These are phyloP conservation scores for Zaprionus inermis DNA, from an alignment of 1,140 invertebrate genomes.

Conservation along the genomic window DNA sequence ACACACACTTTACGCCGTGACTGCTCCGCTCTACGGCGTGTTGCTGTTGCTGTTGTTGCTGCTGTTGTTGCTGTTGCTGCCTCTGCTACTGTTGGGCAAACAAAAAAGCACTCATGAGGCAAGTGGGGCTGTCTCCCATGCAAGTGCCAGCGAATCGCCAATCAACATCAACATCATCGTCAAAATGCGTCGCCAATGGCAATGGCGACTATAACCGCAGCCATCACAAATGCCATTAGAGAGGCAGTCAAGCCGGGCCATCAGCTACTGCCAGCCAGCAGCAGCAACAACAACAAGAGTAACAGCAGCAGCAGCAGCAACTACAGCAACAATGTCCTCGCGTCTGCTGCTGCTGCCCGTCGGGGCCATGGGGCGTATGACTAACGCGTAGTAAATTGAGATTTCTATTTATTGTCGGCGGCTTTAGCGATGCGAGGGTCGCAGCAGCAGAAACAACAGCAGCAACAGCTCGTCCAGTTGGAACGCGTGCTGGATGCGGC, in stretches of 20 bases:
- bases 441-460: constrained; percentile 12
- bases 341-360: no score
- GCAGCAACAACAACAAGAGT: constrained; percentile 3
- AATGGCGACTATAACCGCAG: constrained; percentile 69
- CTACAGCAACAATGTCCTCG: constrained; percentile 27
- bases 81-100: constrained; percentile 16
- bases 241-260: constrained; percentile 49
- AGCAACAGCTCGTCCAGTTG: not conserved
- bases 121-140: constrained; percentile 48
- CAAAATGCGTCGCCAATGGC: constrained; percentile 61
- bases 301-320: constrained; percentile 3
- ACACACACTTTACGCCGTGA: constrained; percentile 46
- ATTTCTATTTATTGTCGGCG: constrained; percentile 79
- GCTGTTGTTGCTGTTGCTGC: not conserved
- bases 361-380: constrained; percentile 28
- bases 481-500: no score
- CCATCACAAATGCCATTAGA: constrained; percentile 80
- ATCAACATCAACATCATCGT: constrained; percentile 75
- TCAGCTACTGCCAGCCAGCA: constrained; percentile 18
- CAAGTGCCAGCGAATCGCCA: constrained; percentile 69
- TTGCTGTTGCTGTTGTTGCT: not conserved
- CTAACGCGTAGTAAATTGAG: constrained; percentile 81
- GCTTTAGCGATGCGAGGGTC: constrained; percentile 40
- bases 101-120: constrained; percentile 60
- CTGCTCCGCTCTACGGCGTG: constrained; percentile 7